phyloP scores from a whole-genome alignment of 1,140 invertebrate genomes.

The Aphis craccivora region DNA sequence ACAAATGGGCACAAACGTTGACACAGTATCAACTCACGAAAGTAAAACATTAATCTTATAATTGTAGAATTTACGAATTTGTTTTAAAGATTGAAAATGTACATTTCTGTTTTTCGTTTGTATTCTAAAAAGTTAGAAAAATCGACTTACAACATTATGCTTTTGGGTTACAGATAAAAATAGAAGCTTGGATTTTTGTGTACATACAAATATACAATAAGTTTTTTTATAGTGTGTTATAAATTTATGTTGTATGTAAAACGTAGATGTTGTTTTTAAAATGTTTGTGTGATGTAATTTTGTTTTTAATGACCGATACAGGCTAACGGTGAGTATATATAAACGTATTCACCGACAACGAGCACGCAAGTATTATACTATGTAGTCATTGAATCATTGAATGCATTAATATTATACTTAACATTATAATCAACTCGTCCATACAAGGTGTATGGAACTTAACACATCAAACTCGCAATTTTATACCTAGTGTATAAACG shows the following conservation, averaged over 20 bases:
- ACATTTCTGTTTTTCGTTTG: background rate
- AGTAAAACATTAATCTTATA: background rate
- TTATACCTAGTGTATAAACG: background rate
- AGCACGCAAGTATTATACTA: conserved; percentile 22
- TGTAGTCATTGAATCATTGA: background rate
- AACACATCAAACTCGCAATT: background rate
- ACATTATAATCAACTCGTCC: background rate
- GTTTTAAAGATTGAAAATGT: background rate
- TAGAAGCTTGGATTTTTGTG: background rate
- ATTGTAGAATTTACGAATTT: background rate
- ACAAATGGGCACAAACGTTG: background rate
- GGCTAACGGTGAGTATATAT: background rate
- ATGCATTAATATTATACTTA: no score
- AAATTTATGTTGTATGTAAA: background rate
- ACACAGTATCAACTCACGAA: no score
- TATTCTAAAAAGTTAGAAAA: background rate
- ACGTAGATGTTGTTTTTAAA: background rate
- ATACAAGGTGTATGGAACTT: background rate
- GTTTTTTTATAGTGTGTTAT: background rate
- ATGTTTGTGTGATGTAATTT: background rate
- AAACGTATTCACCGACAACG: background rate
- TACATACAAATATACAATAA: background rate
- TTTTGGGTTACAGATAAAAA: background rate
- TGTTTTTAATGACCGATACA: background rate
- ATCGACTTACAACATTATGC: background rate